Conservation (phyloP, 2,797 vertebrate genomes). For the Erethizon dorsatum region DNA sequence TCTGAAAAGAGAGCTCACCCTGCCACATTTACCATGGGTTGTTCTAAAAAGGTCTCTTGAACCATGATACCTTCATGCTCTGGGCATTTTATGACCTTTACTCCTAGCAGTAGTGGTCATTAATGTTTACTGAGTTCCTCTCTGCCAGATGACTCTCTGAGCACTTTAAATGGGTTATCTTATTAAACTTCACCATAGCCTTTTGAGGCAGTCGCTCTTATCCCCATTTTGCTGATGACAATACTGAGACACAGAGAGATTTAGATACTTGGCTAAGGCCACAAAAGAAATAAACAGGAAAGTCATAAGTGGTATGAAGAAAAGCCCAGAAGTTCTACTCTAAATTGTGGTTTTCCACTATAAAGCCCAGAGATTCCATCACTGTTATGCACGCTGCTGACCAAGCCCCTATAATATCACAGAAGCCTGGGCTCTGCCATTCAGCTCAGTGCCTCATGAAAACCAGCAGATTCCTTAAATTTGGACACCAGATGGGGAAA, state of each 20-base stretch:
- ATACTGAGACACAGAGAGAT: conserved; percentile 60
- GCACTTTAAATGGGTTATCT: neutral
- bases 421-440: neutral
- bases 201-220: neutral
- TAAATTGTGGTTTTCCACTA: neutral
- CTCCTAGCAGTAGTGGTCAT: neutral
- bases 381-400: accelerated
- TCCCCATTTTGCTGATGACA: conserved; percentile 61
- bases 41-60: neutral
- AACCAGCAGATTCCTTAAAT: conserved; percentile 54
- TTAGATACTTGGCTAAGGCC: neutral
- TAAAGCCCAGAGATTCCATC: neutral
- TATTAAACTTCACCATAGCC: conserved; percentile 3
- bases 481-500: conserved; percentile 70
- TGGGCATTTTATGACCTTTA: neutral
- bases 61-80: neutral
- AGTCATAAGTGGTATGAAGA: neutral
- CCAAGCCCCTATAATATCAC: no score
- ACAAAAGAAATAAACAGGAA: neutral
- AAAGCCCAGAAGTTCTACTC: neutral
- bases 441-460: neutral
- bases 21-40: neutral
- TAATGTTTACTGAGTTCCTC: neutral
- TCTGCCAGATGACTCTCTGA: conserved; percentile 47
- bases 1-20: neutral